Evolutionary conservation across 2,888 invertebrate species (phyloP).

Genomic region (Lumbricus terrestris): DNA sequence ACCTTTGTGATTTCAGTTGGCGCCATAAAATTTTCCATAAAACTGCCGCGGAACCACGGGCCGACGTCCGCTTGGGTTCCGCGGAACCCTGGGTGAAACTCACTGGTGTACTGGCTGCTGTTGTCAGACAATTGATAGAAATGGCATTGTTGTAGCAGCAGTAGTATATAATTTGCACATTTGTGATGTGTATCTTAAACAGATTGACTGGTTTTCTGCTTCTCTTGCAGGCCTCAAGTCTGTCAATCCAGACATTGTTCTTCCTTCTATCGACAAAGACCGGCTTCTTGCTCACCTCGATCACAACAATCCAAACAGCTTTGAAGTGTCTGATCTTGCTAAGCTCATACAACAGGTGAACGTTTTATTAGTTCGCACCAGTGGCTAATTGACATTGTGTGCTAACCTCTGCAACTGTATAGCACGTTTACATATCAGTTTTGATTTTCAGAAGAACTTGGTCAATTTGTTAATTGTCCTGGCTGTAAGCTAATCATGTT

Average conservation of each 20-base stretch:
- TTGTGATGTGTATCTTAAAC: no score
- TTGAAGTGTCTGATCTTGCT: constrained; percentile 89
- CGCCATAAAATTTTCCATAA: no score
- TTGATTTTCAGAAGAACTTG: not conserved
- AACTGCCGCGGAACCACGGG: no score
- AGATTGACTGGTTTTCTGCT: not conserved
- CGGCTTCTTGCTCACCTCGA: constrained; percentile 72
- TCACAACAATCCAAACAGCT: constrained; percentile 83
- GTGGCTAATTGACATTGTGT: not conserved
- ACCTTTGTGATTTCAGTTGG: no score
- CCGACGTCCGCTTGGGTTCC: no score
- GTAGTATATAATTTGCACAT: no score
- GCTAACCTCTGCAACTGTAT: not conserved
- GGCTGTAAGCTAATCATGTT: not conserved
- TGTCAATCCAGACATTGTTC: constrained; percentile 5
- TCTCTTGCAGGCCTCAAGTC: not conserved
- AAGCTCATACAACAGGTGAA: constrained; percentile 79
- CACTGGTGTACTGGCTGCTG: no score
- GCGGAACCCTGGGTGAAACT: not conserved
- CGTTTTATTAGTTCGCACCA: not conserved
- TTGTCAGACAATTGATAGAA: no score
- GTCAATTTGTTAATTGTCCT: not conserved
- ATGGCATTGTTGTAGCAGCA: no score
- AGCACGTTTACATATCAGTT: not conserved
- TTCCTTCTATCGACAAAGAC: constrained; percentile 19